Conservation (phyloP, 1,140 invertebrate species). For the Drosophila lini region DNA sequence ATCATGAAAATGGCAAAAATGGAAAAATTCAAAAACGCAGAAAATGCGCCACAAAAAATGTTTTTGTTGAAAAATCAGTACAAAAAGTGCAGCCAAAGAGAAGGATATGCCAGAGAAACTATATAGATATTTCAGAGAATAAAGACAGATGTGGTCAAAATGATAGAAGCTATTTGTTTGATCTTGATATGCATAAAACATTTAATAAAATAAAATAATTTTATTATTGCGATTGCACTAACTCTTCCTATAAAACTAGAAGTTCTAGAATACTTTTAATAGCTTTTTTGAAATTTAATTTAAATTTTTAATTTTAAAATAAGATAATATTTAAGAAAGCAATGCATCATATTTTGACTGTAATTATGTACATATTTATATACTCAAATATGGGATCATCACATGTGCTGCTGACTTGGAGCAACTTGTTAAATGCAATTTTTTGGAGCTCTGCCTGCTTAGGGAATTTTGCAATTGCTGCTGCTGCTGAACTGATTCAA, state of each 20-base stretch:
- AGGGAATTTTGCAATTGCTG: slow-evolving; percentile 21
- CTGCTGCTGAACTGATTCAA: slow-evolving; percentile 38
- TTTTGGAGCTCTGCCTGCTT: slow-evolving; percentile 23
- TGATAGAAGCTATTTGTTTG: background rate
- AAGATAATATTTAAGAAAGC: background rate
- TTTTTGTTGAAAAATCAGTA: slow-evolving; percentile 74
- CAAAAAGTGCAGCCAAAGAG: slow-evolving; percentile 27
- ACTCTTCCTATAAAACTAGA: background rate
- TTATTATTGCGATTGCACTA: background rate
- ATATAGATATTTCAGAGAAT: slow-evolving; percentile 9
- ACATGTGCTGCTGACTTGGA: background rate
- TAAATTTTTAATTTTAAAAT: background rate
- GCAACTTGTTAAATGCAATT: slow-evolving; percentile 36
- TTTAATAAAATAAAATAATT: background rate
- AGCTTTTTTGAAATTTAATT: background rate
- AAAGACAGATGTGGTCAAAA: slow-evolving; percentile 8
- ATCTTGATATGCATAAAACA: background rate
- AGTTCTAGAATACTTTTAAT: background rate
- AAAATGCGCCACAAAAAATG: slow-evolving; percentile 82
- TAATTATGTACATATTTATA: background rate
- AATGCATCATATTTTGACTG: background rate
- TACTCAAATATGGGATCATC: background rate
- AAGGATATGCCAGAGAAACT: slow-evolving; percentile 25
- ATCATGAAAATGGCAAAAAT: slow-evolving; percentile 80
- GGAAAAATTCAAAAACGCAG: slow-evolving; percentile 75